Evolutionary conservation across 2,888 invertebrate genomes (phyloP), one percentile per base, ranked within the genome.

Genomic region (Frankliniella intonsa): DNA sequence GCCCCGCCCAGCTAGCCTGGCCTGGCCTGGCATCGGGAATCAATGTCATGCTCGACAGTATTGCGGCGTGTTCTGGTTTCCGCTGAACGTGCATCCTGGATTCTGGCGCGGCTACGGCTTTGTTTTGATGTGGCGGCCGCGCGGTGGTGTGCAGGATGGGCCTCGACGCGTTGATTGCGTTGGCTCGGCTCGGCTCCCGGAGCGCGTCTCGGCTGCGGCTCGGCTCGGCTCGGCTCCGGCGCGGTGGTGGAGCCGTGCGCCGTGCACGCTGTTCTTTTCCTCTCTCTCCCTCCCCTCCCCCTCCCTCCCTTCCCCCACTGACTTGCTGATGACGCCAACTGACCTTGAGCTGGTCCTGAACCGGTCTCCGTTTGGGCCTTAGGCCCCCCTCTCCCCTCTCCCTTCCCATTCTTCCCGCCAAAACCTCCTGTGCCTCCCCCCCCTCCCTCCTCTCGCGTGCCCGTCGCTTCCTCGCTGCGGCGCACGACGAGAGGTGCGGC

Each of bases 301-400:
- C 9, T 8, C 55, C 17, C 55, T 8, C 55, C 38, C 7, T 8
- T 55, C 55, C 55, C 17, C 55, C 55, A 55, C 62, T n/a, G 62
- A 62, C 62, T 62, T 7, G 69, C 69, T 76, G 69, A 76, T 76
- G 69, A 76, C 69, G 69, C 69, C 69, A 76, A 22, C 69, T 76
- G 69, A 76, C 69, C 69, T 76, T 76, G 69, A 76, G 69, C 69
- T 25, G 69, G 69, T 76, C 69, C 69, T 76, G 69, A 55, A 55
- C 55, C 55, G 55, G 55, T 55, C 55, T 55, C 38, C 38, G 38
- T 38, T 38, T 2, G 38, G 38, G 38, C 38, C 38, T 38, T 38
- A 38, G 38, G 38, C 2, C 38, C 38, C 38, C 38, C 55, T 14
- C 55, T 12, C 12, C 19, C 12, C 55, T 14, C 17, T 12, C 55